Base-by-base conservation (phyloP, 2,888 invertebrate species). In the Malacosoma neustria region DNA sequence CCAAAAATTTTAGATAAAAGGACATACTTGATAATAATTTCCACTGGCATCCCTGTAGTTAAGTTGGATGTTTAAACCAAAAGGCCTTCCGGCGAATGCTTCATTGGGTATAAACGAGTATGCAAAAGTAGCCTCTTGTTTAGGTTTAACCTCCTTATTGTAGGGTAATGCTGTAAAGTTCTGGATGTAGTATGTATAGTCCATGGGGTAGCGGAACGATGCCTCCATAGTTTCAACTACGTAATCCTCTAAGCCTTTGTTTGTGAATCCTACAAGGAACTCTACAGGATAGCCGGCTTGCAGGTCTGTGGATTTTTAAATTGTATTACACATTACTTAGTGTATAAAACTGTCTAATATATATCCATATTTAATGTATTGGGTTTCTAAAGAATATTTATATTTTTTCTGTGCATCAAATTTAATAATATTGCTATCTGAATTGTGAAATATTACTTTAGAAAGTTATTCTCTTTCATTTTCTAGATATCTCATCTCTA, bases 171-270 rank as follows among this genome's bases (percentile, higher is more conserved):
- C 93, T 0, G 98, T 96, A 86, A 99, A 99, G 85, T 99, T 99
- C 82, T 99, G 98, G 51, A 99, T 97, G 84, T 95, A 95, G 82
- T 96, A 99, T 52, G 93, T 96, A 85, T 96, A 99, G 81, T 99
- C 99, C 93, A 98, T 95, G 5, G 99, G 98, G 70, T 99, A 99
- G 54, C 98, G 93, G 91, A 99, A 98, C 0, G 99, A 98, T 0
- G 98, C 98, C 61, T 99, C 99, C 66, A 99, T 89, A 4, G 93
- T 92, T 68, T 99, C 98, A 13, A 99, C 90, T 13, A 93, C 77
- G 64, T 98, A 98, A 53, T 98, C 96, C 53, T 93, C 91, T 41
- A 92, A 89, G 34, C 98, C 99, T 67, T 95, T 96, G 87, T 99
- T 99, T 37, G 92, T 90, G 82, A 99, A 98, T 13, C 99, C 98